Evolutionary conservation across 2,888 invertebrate species (phyloP), one percentile per base, ranked within the genome.

Genomic region (Matsumyia berberina): DNA sequence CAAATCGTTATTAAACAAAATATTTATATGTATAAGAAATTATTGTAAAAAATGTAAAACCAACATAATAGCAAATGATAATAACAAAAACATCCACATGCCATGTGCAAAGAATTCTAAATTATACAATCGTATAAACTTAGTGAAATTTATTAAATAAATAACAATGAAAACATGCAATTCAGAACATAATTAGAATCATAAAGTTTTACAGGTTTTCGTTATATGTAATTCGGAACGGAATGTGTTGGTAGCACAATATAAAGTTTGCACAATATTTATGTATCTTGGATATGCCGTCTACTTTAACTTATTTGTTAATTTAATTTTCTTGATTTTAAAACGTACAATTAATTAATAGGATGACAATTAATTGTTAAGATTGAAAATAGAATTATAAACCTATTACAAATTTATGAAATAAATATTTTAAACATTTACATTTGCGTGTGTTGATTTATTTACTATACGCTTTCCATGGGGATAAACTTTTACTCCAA

Each of bases 381-480:
- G 82, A 62, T 66, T 77, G 12, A 82, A 70, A 53, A 66, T 42
- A 53, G 58, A 49, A 51, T 69, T 51, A 24, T 24, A 44, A 62
- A 82, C 70, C 70, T 77, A 77, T 77, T 70, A 66, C 72, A 82
- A 82, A 78, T 78, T 78, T 67, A 78, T 82, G 66, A 72, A 82
- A 78, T 72, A 78, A 82, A 82, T 66, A 72, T 53, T 82, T 82
- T 78, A 82, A 67, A 78, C 57, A 72, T 66, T 78, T 72, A 67
- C 12, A 37, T 70, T 44, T 37, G 57, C 69, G 12, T 49, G 12
- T n/a, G 5, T 42, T 46, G n/a, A 15, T 64, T 49, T 17, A 15
- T 46, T 35, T 24, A 4, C 4, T 24, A 24, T 24, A 3, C 24
- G n/a, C n/a, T n/a, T n/a, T n/a, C n/a, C n/a, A n/a, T n/a, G n/a